Evolutionary conservation across 2,113 vertebrate species (phyloP), one percentile per base, ranked within the genome.

Genomic region (Marmota monax): DNA sequence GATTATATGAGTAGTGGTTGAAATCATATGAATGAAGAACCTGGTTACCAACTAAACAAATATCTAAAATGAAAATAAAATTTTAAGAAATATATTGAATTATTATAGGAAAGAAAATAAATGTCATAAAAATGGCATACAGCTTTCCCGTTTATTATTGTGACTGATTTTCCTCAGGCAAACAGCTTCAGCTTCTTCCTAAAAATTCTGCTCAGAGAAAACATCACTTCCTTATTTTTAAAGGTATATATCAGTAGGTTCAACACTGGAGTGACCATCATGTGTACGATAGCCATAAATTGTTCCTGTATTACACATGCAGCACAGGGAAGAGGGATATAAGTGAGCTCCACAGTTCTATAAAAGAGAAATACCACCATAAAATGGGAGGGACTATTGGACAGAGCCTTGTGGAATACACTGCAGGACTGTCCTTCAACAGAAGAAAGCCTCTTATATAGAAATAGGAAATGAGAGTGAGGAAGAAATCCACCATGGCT

Each of bases 401-500:
- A 97, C 14, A 95, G 79, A 48, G 89, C 89, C 53, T 96, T 97
- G 5, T 18, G 76, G 29, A 96, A 95, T 11, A 23, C 61, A 18
- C 65, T 96, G 53, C 65, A 89, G 13, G 95, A 94, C 74, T 5
- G 51, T 92, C 85, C 42, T 95, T 94, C 23, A 96, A 69, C 3
- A 84, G 56, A 73, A 96, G 96, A 39, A 95, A 97, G 13, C 7
- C 83, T 61, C 94, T 89, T 17, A 97, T 92, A 9, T 94, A 97
- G 23, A 97, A 37, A 10, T 97, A 97, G 70, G 96, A 97, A 39
- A 97, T 58, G 12, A 98, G 63, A 4, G 83, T 95, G 32, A 98
- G 67, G 16, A 90, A 76, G 39, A 96, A 97, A 27, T 96, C 85
- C 0, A 89, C 39, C 84, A 97, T 95, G 4, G 90, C 91, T 18